These are phyloP conservation scores for Augiades crinisus DNA, from an alignment of 2,888 invertebrate species.

Conservation along the genomic window DNA sequence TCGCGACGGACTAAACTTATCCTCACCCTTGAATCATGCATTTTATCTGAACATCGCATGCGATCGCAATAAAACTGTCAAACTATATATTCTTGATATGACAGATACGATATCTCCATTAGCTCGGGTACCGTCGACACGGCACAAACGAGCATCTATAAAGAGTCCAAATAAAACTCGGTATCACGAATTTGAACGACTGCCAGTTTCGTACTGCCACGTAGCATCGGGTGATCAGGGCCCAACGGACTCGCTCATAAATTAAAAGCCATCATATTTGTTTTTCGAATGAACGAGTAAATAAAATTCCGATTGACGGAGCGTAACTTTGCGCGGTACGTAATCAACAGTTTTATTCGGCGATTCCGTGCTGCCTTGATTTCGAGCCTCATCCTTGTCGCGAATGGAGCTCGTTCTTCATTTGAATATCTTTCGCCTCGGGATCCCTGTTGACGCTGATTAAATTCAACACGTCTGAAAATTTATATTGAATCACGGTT, in stretches of 20 bases:
- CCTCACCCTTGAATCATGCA: constrained; percentile 45
- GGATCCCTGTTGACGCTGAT: constrained; percentile 57
- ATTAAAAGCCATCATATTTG: constrained; percentile 77
- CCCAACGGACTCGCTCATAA: constrained; percentile 61
- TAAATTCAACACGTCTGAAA: constrained; percentile 52
- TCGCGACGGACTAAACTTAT: constrained; percentile 32
- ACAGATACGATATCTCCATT: constrained; percentile 74
- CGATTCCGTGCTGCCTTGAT: constrained; percentile 66
- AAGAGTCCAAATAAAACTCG: constrained; percentile 54
- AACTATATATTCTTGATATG: constrained; percentile 66
- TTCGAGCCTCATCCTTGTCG: constrained; percentile 53
- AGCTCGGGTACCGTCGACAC: constrained; percentile 62
- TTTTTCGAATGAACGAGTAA: constrained; percentile 68
- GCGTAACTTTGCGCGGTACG: constrained; percentile 66
- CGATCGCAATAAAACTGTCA: constrained; percentile 74
- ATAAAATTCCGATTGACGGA: constrained; percentile 72
- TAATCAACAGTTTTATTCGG: constrained; percentile 75
- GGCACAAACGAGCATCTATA: constrained; percentile 51
- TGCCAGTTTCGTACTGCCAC: constrained; percentile 43
- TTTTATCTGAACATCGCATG: constrained; percentile 59
- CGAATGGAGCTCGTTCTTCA: constrained; percentile 51
- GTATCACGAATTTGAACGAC: constrained; percentile 57
- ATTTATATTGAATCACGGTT: constrained; percentile 38
- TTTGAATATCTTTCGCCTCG: constrained; percentile 61
- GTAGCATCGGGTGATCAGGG: constrained; percentile 45